Percentiles rank a stretch among this genome's conserved stretches.
Conservation (phyloP, 2,888 invertebrate species). For the Nephrocerus scutellatus region DNA sequence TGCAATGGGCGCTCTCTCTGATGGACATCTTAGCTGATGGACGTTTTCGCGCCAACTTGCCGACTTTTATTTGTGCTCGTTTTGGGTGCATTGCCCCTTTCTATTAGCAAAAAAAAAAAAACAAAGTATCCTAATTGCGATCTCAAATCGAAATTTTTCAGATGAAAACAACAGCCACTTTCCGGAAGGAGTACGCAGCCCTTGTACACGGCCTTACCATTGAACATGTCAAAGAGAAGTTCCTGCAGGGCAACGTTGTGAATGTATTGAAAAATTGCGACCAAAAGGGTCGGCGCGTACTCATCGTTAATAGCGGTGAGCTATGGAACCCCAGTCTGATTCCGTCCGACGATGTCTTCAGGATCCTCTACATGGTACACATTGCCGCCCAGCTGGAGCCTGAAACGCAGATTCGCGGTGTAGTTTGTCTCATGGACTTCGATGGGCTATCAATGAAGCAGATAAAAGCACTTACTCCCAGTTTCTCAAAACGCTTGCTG, state of each 20-base stretch:
- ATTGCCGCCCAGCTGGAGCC: conserved; percentile 69
- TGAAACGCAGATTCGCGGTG: conserved; percentile 72
- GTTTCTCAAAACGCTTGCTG: conserved; percentile 68
- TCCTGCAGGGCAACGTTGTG: conserved; percentile 65
- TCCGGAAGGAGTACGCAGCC: conserved; percentile 63
- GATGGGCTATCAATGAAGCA: conserved; percentile 70
- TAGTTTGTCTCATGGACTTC: conserved; percentile 78
- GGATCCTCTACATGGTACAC: conserved; percentile 72
- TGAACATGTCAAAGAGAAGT: conserved; percentile 58
- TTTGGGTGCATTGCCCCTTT: too few relatives aligned
- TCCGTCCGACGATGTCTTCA: conserved; percentile 67
- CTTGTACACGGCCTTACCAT: conserved; percentile 62
- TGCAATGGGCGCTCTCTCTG: too few relatives aligned
- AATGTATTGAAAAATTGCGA: conserved; percentile 72
- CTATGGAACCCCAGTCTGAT: conserved; percentile 71
- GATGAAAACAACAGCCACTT: conserved; percentile 71
- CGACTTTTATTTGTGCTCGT: too few relatives aligned
- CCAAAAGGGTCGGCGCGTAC: conserved; percentile 66
- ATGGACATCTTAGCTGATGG: too few relatives aligned
- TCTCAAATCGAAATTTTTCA: conserved; percentile 34
- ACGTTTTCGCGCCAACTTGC: too few relatives aligned
- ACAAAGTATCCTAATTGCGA: too few relatives aligned
- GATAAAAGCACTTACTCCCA: conserved; percentile 60
- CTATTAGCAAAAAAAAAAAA: too few relatives aligned
- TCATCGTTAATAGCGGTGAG: conserved; percentile 67